These are phyloP conservation scores for Podocnemis expansa DNA, from an alignment of 2,113 vertebrate genomes.

Conservation along the genomic window DNA sequence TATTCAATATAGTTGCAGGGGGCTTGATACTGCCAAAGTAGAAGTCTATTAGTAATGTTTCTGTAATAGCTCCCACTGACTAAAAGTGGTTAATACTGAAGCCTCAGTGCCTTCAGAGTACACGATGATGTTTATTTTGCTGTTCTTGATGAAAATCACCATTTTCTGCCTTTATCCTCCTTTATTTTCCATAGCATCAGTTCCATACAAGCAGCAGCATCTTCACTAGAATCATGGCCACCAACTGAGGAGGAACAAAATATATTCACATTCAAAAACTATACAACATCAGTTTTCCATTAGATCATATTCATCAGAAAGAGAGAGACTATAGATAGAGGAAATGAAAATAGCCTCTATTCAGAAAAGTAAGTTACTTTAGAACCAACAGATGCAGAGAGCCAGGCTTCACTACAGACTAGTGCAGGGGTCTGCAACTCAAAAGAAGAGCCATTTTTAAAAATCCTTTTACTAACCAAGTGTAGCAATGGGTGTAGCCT, in stretches of 20 bases:
- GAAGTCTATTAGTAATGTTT: background rate
- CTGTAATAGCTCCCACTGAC: background rate
- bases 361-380: background rate
- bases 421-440: no score
- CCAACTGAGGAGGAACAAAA: constrained; percentile 43
- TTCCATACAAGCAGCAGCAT: constrained; percentile 83
- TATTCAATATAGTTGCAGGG: background rate
- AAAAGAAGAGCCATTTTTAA: no score
- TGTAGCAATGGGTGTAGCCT: no score
- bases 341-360: background rate
- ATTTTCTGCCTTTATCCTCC: constrained; percentile 80
- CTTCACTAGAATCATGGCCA: constrained; percentile 81
- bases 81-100: background rate
- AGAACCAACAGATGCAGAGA: background rate
- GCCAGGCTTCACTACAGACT: background rate
- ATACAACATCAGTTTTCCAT: background rate
- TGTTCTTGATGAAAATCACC: background rate
- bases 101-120: no score
- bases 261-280: background rate
- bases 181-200: constrained; percentile 84
- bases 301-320: no score
- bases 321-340: no score
- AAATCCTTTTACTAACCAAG: no score
- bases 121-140: background rate
- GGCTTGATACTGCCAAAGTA: background rate